Evolutionary conservation across 2,888 invertebrate genomes (phyloP).

Genomic region (Poecilus cupreus): DNA sequence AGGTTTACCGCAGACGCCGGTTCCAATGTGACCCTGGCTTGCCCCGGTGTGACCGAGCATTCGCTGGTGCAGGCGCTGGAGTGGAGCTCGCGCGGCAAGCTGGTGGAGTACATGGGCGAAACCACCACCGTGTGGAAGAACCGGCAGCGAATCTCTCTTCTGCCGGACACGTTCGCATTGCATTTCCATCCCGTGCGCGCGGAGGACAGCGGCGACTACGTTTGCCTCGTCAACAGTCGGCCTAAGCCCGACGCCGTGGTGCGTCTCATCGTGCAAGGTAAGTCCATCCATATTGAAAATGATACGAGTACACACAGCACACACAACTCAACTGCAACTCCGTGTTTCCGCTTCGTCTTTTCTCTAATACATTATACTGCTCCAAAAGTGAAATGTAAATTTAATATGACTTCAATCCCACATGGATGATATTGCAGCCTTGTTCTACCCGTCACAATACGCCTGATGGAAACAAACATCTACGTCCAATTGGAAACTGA

Average conservation of each 20-base stretch:
- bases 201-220: conserved; percentile 80
- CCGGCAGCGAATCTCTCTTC: conserved; percentile 76
- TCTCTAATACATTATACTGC: background rate
- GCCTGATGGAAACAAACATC: conserved; percentile 10
- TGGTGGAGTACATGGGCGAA: conserved; percentile 75
- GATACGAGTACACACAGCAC: background rate
- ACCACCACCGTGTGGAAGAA: conserved; percentile 75
- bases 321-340: background rate
- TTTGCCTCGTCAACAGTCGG: conserved; percentile 81
- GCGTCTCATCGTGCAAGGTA: conserved; percentile 81
- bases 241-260: conserved; percentile 80
- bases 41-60: conserved; percentile 81
- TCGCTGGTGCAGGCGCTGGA: conserved; percentile 79
- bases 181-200: conserved; percentile 79
- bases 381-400: conserved; percentile 29
- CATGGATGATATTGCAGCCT: conserved; percentile 15
- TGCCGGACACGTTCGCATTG: conserved; percentile 78
- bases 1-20: conserved; percentile 74
- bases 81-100: conserved; percentile 75
- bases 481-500: background rate
- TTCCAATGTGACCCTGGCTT: conserved; percentile 79
- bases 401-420: conserved; percentile 33
- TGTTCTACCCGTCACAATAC: conserved; percentile 24
- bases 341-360: background rate
- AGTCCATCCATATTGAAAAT: conserved; percentile 61